A percentile compares a stretch with the other conserved stretches of the same genome.
These are phyloP conservation scores for Myrmecophaga tridactyla DNA, from an alignment of 2,113 vertebrate species.

Conservation along the genomic window DNA sequence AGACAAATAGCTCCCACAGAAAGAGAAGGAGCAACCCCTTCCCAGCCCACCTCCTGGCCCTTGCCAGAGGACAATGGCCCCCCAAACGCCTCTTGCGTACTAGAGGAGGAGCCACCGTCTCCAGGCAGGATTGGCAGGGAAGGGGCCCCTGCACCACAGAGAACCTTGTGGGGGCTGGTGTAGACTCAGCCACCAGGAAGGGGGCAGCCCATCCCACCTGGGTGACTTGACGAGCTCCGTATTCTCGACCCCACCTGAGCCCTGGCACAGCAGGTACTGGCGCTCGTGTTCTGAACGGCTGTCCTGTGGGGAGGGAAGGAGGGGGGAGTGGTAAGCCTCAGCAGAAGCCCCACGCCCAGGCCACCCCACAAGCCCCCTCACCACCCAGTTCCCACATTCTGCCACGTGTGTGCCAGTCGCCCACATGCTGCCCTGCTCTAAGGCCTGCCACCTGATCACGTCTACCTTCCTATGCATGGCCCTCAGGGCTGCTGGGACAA, in stretches of 20 bases:
- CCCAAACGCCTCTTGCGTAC: too few relatives aligned
- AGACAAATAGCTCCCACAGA: not conserved
- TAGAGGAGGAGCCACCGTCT: not conserved
- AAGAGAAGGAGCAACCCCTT: not conserved
- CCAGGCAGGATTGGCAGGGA: not conserved
- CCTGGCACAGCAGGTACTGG: conserved; percentile 97
- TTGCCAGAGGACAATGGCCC: not conserved
- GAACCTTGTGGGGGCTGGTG: accelerated
- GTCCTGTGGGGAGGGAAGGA: conserved; percentile 82
- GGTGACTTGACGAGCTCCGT: conserved; percentile 95
- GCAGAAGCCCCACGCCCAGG: not conserved
- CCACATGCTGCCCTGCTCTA: not conserved
- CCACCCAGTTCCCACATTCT: too few relatives aligned
- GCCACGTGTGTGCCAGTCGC: not conserved
- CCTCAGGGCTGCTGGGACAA: not conserved
- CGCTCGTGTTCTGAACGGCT: conserved; percentile 95
- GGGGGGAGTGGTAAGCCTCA: not conserved
- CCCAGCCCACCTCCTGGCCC: not conserved
- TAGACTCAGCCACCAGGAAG: not conserved
- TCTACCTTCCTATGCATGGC: not conserved
- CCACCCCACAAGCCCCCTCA: not conserved
- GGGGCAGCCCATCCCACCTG: conserved; percentile 82
- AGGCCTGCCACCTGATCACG: not conserved
- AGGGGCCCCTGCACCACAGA: not conserved
- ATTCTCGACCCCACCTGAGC: conserved; percentile 87